Percentiles rank a stretch among this genome's conserved stretches.
Conservation (phyloP, 2,797 vertebrate genomes). For the Labroides dimidiatus region DNA sequence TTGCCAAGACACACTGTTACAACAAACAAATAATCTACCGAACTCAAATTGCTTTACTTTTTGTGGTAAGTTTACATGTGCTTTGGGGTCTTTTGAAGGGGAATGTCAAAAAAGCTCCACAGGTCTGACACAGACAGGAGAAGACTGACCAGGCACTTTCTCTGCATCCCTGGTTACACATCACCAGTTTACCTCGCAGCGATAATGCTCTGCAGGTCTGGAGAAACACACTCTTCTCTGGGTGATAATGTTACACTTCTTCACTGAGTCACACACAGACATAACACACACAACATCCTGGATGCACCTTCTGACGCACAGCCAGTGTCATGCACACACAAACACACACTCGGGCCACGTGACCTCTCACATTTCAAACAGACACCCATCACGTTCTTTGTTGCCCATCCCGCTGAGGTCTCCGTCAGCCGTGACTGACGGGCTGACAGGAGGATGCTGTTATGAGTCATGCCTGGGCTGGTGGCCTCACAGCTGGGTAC, state of each 20-base stretch:
- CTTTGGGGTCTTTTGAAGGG: no score
- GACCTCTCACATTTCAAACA: constrained; percentile 45
- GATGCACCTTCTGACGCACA: constrained; percentile 24
- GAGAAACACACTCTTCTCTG: constrained; percentile 39
- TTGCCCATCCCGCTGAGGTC: constrained; percentile 66
- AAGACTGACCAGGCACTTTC: constrained; percentile 50
- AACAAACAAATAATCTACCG: no score
- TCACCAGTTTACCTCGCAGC: constrained; percentile 33
- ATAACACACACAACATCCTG: constrained; percentile 25
- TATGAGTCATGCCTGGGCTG: constrained; percentile 78
- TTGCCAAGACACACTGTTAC: no score
- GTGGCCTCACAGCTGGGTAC: constrained; percentile 83
- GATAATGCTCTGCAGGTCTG: constrained; percentile 53
- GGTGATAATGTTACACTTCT: constrained; percentile 51
- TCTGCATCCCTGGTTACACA: constrained; percentile 44
- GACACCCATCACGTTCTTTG: constrained; percentile 55
- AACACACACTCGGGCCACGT: constrained; percentile 21
- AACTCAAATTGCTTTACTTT: no score
- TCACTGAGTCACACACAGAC: constrained; percentile 45
- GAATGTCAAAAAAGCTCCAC: not conserved
- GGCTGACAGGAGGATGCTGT: constrained; percentile 70
- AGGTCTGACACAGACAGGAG: constrained; percentile 16
- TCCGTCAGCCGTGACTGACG: constrained; percentile 79
- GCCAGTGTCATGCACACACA: constrained; percentile 18
- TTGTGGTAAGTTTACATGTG: no score